Conservation (phyloP, 2,113 vertebrate genomes). For the Rousettus leschenaultii region DNA sequence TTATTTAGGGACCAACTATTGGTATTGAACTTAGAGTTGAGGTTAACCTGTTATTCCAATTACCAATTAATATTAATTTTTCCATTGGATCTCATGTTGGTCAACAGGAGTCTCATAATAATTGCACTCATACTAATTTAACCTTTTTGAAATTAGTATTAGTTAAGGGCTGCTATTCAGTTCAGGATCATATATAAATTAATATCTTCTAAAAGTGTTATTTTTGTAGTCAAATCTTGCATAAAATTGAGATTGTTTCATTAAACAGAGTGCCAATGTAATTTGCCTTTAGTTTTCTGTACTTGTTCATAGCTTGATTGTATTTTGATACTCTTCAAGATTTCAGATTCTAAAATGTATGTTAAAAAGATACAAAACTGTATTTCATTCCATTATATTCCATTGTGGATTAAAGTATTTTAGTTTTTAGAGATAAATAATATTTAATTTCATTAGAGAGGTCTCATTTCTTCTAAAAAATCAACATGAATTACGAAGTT, state of each 20-base stretch:
- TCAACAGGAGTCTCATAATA: background rate
- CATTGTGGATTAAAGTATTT: slow-evolving; percentile 19
- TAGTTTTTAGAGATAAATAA: slow-evolving; percentile 39
- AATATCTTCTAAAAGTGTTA: slow-evolving; percentile 15
- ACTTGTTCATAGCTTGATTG: background rate
- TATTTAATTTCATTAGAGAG: slow-evolving; percentile 47
- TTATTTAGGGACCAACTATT: background rate
- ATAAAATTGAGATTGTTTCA: slow-evolving; percentile 45
- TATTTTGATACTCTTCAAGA: slow-evolving; percentile 27
- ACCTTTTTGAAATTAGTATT: slow-evolving; percentile 48
- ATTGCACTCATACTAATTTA: slow-evolving; percentile 29
- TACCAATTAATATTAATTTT: background rate
- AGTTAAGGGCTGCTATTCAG: slow-evolving; percentile 3
- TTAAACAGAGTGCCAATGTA: background rate
- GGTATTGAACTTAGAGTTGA: slow-evolving; percentile 26
- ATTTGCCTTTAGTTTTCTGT: slow-evolving; percentile 38
- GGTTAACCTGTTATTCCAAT: slow-evolving; percentile 7
- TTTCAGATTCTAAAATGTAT: slow-evolving; percentile 49
- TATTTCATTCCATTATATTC: slow-evolving; percentile 38
- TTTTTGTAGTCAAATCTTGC: background rate
- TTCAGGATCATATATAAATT: slow-evolving; percentile 23
- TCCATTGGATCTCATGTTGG: background rate
- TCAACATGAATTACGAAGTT: background rate
- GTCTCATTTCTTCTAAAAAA: background rate
- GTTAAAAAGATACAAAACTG: background rate